A percentile compares a stretch with the other conserved stretches of the same genome.
These are phyloP conservation scores for Ectemnius continuus DNA, from an alignment of 2,888 invertebrate genomes.

Conservation along the genomic window DNA sequence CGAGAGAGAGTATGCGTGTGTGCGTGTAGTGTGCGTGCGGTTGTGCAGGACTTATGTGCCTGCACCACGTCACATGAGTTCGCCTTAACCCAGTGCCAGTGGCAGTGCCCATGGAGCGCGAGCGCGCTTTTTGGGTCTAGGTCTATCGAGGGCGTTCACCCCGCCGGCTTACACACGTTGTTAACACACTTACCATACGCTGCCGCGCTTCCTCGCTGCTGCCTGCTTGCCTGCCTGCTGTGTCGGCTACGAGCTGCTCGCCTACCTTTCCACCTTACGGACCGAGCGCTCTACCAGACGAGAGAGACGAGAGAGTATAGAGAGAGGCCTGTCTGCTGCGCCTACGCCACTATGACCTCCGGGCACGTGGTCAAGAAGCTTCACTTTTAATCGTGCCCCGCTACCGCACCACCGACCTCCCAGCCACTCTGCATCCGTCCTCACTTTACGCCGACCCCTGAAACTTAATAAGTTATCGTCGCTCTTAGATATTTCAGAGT, in stretches of 20 bases:
- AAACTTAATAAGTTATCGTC: not conserved
- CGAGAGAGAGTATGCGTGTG: constrained; percentile 11
- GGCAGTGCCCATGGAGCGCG: constrained; percentile 64
- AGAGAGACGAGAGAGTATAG: not conserved
- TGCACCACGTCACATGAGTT: constrained; percentile 68
- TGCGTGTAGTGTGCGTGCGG: not conserved
- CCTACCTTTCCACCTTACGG: constrained; percentile 24
- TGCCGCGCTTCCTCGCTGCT: constrained; percentile 29
- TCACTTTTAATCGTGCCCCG: constrained; percentile 59
- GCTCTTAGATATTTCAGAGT: not conserved
- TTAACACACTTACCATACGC: constrained; percentile 71
- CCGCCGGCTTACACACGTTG: constrained; percentile 63
- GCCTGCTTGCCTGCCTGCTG: constrained; percentile 20
- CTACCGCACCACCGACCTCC: constrained; percentile 12
- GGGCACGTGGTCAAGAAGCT: constrained; percentile 58
- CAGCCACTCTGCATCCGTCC: too few species aligned
- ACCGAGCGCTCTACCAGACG: constrained; percentile 39
- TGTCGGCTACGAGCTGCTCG: not conserved
- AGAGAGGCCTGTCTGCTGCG: constrained; percentile 46
- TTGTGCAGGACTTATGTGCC: constrained; percentile 51
- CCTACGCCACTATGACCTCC: constrained; percentile 58
- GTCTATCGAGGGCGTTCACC: constrained; percentile 75
- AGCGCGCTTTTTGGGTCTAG: constrained; percentile 75
- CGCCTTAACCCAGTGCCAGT: constrained; percentile 75
- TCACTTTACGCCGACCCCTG: not conserved